Base-by-base conservation (phyloP, 2,797 vertebrate species). In the Denticeps clupeoides region DNA sequence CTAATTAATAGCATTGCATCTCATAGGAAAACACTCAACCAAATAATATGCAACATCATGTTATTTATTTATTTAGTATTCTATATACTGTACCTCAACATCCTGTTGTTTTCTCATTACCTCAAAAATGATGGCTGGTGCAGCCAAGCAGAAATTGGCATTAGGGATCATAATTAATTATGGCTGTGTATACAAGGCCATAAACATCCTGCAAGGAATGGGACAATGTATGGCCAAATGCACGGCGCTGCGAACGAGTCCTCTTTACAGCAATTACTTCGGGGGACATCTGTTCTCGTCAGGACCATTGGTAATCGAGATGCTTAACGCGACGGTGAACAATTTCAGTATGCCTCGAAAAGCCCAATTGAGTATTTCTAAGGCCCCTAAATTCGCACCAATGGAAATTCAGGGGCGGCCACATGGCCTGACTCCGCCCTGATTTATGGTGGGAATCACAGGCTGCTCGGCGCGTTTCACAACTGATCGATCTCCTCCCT, bases 401-500 rank as follows among this genome's bases (percentile, higher is more conserved):
- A n/a, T n/a, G n/a, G n/a, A n/a, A n/a, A n/a, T n/a, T n/a, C n/a
- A n/a, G n/a, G n/a, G n/a, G n/a, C n/a, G n/a, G n/a, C n/a, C n/a
- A n/a, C n/a, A n/a, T n/a, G n/a, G n/a, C n/a, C n/a, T n/a, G n/a
- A n/a, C n/a, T n/a, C n/a, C n/a, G n/a, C n/a, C n/a, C n/a, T n/a
- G n/a, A n/a, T n/a, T n/a, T n/a, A n/a, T n/a, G n/a, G n/a, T n/a
- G n/a, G n/a, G n/a, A n/a, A n/a, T n/a, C n/a, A n/a, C n/a, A n/a
- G n/a, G n/a, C n/a, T n/a, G n/a, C n/a, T n/a, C 18, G 7, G 52
- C 43, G 54, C 54, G 61, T 61, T 51, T 48, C 59, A 37, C 37
- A 28, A 58, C 59, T 47, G 68, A 81, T 81, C 67, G 70, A 80
- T 78, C 67, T 56, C 51, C 60, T 65, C 62, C 64, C 70, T 70